phyloP scores from a whole-genome alignment of 23 tunicate genomes.

The Styela plicata region DNA sequence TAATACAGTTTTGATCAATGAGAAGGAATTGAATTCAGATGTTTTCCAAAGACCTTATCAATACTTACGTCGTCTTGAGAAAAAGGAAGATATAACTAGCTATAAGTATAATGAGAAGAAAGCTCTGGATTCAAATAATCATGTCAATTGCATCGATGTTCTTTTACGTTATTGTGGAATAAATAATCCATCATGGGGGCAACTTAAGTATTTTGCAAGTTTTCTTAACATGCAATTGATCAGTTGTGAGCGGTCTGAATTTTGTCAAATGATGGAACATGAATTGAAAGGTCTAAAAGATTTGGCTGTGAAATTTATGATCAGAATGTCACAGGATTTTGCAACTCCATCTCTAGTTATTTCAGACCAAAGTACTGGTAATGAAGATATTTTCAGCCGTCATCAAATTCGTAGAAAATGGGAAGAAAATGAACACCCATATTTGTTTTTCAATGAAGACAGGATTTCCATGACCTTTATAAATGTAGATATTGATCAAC shows the following conservation, averaged over 20 bases:
- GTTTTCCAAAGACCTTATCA: conserved; percentile 70
- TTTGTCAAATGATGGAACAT: conserved; percentile 6
- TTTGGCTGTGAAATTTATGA: conserved; percentile 70
- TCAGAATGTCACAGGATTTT: conserved; percentile 76
- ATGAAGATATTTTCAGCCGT: conserved; percentile 17
- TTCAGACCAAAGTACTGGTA: conserved; percentile 8
- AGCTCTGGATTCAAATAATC: background rate
- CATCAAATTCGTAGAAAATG: conserved; percentile 50
- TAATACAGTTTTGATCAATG: conserved; percentile 32
- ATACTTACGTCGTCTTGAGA: conserved; percentile 21
- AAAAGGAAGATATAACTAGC: conserved; percentile 37
- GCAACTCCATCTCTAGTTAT: conserved; percentile 59
- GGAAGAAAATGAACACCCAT: conserved; percentile 56
- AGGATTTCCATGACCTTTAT: conserved; percentile 41
- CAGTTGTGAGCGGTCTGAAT: conserved; percentile 59
- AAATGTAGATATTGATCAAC: conserved; percentile 28
- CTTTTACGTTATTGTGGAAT: conserved; percentile 47
- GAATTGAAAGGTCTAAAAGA: conserved; percentile 35
- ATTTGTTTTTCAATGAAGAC: conserved; percentile 61
- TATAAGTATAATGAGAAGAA: background rate
- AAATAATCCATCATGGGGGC: conserved; percentile 64
- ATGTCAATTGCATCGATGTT: conserved; percentile 26
- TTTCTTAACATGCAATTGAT: conserved; percentile 50
- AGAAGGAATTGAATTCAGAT: conserved; percentile 19
- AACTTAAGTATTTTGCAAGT: conserved; percentile 48